phyloP scores from a whole-genome alignment of 2,797 vertebrate species.

The Mus minutoides region DNA sequence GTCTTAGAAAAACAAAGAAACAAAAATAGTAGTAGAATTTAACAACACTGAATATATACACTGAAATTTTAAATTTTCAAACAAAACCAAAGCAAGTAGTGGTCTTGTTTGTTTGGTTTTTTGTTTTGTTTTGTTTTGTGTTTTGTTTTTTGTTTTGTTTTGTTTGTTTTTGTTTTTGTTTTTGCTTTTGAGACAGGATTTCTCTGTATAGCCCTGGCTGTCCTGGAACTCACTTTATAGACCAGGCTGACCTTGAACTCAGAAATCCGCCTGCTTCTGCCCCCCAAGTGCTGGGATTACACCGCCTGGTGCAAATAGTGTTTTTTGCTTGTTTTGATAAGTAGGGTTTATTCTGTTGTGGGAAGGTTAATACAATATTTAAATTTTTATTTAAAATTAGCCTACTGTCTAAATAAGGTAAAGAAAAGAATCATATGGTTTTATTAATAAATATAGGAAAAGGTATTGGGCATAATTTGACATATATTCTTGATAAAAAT shows the following conservation, averaged over 20 bases:
- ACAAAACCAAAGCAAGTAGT: neutral
- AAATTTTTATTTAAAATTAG: neutral
- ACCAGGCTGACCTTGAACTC: too few species aligned
- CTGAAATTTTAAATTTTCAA: neutral
- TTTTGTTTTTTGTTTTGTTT: too few species aligned
- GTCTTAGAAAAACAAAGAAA: constrained; percentile 32
- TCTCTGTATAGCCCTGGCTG: too few species aligned
- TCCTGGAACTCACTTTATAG: too few species aligned
- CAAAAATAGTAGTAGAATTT: constrained; percentile 26
- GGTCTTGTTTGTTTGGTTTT: too few species aligned
- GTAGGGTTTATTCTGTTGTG: neutral
- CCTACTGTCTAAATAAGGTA: neutral
- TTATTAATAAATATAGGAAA: neutral
- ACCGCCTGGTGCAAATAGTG: too few species aligned
- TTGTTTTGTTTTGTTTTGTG: too few species aligned
- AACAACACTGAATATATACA: neutral
- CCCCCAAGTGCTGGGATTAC: too few species aligned
- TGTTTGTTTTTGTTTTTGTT: too few species aligned
- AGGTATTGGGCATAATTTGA: constrained; percentile 21
- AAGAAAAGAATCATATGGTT: neutral
- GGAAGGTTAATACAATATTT: neutral
- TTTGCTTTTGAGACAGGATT: too few species aligned
- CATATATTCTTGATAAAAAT: neutral
- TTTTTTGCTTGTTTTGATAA: neutral
- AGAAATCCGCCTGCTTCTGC: too few species aligned